A percentile compares a stretch with the other conserved stretches of the same genome.
Conservation (phyloP, 1,140 invertebrate species). For the roundworm (Caenorhabditis elegans) region WBcel235 BX284606.5:11467501-11468000, state of each 20-base stretch:
- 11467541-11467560: slow-evolving; percentile 7
- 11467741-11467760: slow-evolving; percentile 21
- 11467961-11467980: no score
- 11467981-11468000: no score
- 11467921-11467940: no score
- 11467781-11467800: not conserved
- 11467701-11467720: slow-evolving; percentile 25
- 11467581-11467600: not conserved
- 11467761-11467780: not conserved
- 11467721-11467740: slow-evolving; percentile 10
- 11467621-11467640: not conserved
- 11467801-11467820: not conserved
- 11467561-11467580: not conserved
- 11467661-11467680: not conserved
- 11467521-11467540: not conserved
- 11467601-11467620: not conserved
- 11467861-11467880: no score
- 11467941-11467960: no score
- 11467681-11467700: not conserved
- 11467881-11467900: no score
- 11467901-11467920: no score
- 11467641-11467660: not conserved
- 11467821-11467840: no score
- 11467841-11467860: no score
- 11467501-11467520: slow-evolving; percentile 27